These are phyloP conservation scores for Pangasius sanitwongsei DNA, from an alignment of 2,797 vertebrate genomes.

Conservation along the genomic window DNA sequence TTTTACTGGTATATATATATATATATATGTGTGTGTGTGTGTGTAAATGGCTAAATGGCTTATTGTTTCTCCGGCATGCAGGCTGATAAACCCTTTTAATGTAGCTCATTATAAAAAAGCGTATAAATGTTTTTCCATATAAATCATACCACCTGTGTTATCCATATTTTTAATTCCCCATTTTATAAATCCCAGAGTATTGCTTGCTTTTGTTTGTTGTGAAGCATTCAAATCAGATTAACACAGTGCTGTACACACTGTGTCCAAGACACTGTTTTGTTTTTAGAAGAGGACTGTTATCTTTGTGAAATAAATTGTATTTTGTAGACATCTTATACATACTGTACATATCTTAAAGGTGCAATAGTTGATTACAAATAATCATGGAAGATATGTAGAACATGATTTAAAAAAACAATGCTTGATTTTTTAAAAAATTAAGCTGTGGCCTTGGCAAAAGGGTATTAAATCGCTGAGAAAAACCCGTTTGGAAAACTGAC, in stretches of 20 bases:
- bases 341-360: background rate
- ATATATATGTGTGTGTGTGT: background rate
- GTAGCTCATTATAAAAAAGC: constrained; percentile 58
- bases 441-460: too few relatives aligned
- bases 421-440: background rate
- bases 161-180: constrained; percentile 26
- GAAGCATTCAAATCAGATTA: background rate
- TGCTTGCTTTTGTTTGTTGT: constrained; percentile 4
- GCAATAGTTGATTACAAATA: background rate
- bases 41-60: background rate
- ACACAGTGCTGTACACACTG: background rate
- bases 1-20: constrained; percentile 54
- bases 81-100: constrained; percentile 44
- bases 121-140: constrained; percentile 64
- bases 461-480: too few relatives aligned
- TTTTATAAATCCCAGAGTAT: background rate
- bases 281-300: background rate
- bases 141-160: constrained; percentile 56
- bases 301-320: background rate
- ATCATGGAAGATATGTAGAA: too few relatives aligned
- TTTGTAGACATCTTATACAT: background rate
- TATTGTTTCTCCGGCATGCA: constrained; percentile 55
- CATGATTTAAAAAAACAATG: too few relatives aligned
- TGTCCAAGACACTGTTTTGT: background rate
- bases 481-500: too few relatives aligned